Evolutionary conservation across 2,888 invertebrate species (phyloP), one percentile per base, ranked within the genome.

Genomic region (Drosophila anomalipes): DNA sequence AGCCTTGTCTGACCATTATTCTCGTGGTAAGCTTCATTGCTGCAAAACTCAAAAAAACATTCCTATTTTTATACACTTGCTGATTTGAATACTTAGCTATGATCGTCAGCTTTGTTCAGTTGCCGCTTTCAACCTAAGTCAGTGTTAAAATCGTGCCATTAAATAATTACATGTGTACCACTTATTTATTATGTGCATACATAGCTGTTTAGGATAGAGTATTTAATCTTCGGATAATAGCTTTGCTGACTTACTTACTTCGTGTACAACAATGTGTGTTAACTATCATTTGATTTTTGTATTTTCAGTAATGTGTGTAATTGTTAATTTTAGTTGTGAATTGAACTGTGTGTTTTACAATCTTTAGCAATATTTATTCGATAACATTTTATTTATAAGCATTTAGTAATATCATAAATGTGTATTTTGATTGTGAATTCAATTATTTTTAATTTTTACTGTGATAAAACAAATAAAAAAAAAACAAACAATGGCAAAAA

Each of bases 391-490:
- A 72, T 72, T 84, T 85, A 49, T 82, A 77, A 86, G 76, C 70
- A 72, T 77, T 86, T 70, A 72, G 70, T 74, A 73, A 75, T 88
- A 86, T 78, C 81, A 82, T 88, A 63, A 70, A 67, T 74, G 70
- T 76, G 86, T 83, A 77, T 83, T 86, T 86, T 82, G 86, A 86
- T 87, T 80, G 81, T 80, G 78, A 83, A 82, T 79, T 86, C 81
- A 71, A 82, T 91, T 88, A 87, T 80, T 89, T 88, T 89, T 89
- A 81, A 83, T 89, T 89, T 91, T 92, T 92, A 91, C 92, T 92
- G 92, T 92, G 92, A 92, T 92, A 91, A 64, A 81, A 39, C 37
- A 80, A 72, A 87, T 84, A 53, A 22, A 30, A n/a, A 53, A 49
- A 54, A 41, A 84, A 77, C 75, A 81, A 87, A 81, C 79, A 78